phyloP scores from a whole-genome alignment of 37 sponge, comb jelly and placozoan genomes.

The Lycopodina hypogea region DNA sequence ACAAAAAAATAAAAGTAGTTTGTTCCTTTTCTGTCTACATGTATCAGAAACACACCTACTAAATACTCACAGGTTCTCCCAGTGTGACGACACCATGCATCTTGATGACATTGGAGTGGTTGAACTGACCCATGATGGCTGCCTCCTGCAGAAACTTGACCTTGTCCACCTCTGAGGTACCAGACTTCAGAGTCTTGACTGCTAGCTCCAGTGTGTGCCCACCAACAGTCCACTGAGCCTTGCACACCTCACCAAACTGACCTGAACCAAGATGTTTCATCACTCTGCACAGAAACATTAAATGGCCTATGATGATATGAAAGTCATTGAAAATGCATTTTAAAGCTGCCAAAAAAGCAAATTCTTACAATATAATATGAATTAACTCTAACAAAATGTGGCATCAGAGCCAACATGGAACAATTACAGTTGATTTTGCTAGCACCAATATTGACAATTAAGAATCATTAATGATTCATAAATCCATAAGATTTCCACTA shows the following conservation, averaged over 20 bases:
- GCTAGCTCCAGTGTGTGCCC: slow-evolving; percentile 41
- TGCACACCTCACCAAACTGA: slow-evolving; percentile 67
- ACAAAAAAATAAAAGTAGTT: no score
- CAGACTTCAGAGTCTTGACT: slow-evolving; percentile 51
- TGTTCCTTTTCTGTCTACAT: background rate
- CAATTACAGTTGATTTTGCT: background rate
- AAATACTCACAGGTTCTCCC: slow-evolving; percentile 59
- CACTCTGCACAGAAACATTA: slow-evolving; percentile 10
- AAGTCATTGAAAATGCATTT: no score
- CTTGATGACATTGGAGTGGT: slow-evolving; percentile 62
- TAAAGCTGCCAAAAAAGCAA: background rate
- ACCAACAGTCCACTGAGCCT: slow-evolving; percentile 41
- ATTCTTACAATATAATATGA: background rate
- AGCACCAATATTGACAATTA: no score
- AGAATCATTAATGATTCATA: no score
- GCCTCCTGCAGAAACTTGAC: slow-evolving; percentile 81
- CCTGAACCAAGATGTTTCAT: slow-evolving; percentile 54
- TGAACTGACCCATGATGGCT: slow-evolving; percentile 78
- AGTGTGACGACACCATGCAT: slow-evolving; percentile 72
- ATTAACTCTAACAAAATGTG: no score
- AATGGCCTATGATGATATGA: background rate
- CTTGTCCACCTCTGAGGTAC: slow-evolving; percentile 21
- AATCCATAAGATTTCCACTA: no score
- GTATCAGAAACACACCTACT: no score
- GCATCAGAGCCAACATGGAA: no score